Evolutionary conservation across 2,888 invertebrate genomes (phyloP), one percentile per base, ranked within the genome.

Genomic region (Aporophyla lueneburgensis): DNA sequence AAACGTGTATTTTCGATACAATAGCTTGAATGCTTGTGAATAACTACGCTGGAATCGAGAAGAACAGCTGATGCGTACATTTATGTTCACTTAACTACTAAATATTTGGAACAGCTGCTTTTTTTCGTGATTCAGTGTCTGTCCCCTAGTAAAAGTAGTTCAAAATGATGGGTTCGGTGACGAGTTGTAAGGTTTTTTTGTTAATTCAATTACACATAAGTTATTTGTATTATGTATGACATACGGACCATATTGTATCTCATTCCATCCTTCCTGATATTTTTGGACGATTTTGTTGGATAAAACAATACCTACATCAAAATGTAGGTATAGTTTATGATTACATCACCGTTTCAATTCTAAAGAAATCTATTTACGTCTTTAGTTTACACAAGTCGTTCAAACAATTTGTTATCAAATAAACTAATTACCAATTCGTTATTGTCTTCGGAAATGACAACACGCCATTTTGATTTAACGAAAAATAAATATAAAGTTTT

Each of bases 371-470:
- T 79, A 73, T 79, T 83, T 73, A 68, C 27, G 21, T 69, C 27
- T 51, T 58, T 65, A 59, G 51, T 69, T 56, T 73, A 73, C 62
- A 71, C 58, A 65, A 83, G 54, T 61, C 63, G 46, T 69, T 67
- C 68, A 21, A 81, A 40, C 27, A 53, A 66, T 83, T 83, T 56
- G 27, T 65, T 73, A 81, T 83, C 65, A 59, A 74, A 65, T 79
- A 24, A 79, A 65, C 46, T 69, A 73, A 73, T 79, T 79, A 80
- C 46, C 56, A 54, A 79, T 80, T 84, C 67, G 84, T 73, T 49
- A 77, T 80, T 81, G 67, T 72, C 67, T 81, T 81, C 78, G 53
- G 43, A 51, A 83, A 83, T 68, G 53, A 67, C 66, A 69, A 27
- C 49, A 21, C 59, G 84, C 65, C 54, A 68, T 72, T 56, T 79